Percentiles rank a stretch among this genome's conserved stretches.
phyloP scores from a whole-genome alignment of 2,888 invertebrate genomes.

The Apeira syringaria region DNA sequence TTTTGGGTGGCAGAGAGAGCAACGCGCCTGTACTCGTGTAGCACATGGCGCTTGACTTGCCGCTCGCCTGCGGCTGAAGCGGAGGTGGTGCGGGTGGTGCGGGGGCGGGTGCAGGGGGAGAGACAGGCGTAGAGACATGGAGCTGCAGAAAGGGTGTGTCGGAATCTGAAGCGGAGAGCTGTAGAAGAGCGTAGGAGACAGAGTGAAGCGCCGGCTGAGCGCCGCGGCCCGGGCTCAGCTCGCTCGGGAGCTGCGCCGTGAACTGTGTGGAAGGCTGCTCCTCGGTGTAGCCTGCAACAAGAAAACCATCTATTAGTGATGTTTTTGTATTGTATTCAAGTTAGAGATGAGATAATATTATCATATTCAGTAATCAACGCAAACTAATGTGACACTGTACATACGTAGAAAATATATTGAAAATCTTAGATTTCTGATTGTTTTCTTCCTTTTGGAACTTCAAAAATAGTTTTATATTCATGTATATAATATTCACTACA shows the following conservation, averaged over 20 bases:
- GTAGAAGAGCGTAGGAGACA: slow-evolving; percentile 77
- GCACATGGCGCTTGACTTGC: slow-evolving; percentile 92
- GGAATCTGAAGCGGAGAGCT: slow-evolving; percentile 70
- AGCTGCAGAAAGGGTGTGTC: slow-evolving; percentile 71
- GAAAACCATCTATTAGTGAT: too few species aligned
- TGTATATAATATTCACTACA: too few species aligned
- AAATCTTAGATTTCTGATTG: too few species aligned
- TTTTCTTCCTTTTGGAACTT: too few species aligned
- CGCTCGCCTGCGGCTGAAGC: slow-evolving; percentile 70
- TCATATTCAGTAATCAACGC: too few species aligned
- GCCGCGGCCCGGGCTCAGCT: slow-evolving; percentile 85
- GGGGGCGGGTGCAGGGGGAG: slow-evolving; percentile 65
- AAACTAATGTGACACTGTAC: too few species aligned
- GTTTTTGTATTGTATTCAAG: too few species aligned
- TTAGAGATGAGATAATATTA: too few species aligned
- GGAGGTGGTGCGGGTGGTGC: slow-evolving; percentile 1
- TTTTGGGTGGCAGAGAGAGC: slow-evolving; percentile 93
- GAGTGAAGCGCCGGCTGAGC: slow-evolving; percentile 69
- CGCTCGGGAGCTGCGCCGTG: slow-evolving; percentile 89
- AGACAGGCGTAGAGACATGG: slow-evolving; percentile 77
- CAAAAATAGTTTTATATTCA: too few species aligned
- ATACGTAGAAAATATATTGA: too few species aligned
- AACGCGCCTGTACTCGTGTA: slow-evolving; percentile 94
- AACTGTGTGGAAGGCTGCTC: slow-evolving; percentile 90
- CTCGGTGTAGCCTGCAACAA: slow-evolving; percentile 87